Evolutionary conservation across 2,888 invertebrate species (phyloP).

Genomic region (Sinopyrophorus schimmeli): DNA sequence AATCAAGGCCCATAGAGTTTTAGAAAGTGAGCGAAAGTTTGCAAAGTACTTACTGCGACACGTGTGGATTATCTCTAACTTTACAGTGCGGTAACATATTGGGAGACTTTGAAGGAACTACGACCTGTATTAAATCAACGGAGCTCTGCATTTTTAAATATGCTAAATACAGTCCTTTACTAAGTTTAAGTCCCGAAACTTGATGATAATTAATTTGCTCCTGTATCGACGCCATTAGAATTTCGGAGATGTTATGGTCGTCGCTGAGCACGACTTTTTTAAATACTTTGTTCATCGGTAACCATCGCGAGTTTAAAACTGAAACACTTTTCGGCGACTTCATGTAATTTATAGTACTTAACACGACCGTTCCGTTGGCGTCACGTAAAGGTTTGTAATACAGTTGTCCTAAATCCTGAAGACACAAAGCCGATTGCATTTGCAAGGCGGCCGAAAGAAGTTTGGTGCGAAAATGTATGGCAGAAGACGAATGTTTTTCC

Average conservation of each 20-base stretch:
- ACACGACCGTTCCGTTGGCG: conserved; percentile 85
- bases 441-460: conserved; percentile 89
- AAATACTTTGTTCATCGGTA: conserved; percentile 78
- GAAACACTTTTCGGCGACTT: conserved; percentile 84
- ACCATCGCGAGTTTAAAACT: conserved; percentile 90
- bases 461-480: conserved; percentile 89
- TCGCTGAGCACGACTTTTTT: conserved; percentile 76
- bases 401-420: conserved; percentile 92
- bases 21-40: too few relatives aligned
- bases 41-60: conserved; percentile 86
- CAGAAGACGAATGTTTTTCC: conserved; percentile 90
- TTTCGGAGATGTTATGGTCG: conserved; percentile 77
- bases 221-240: conserved; percentile 84
- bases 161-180: conserved; percentile 89
- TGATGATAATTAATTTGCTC: conserved; percentile 76
- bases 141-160: conserved; percentile 97
- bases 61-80: conserved; percentile 92
- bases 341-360: conserved; percentile 82
- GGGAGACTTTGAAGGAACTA: conserved; percentile 90
- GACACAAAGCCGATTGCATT: conserved; percentile 87
- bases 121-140: conserved; percentile 90
- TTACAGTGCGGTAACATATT: conserved; percentile 94
- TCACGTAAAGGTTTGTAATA: conserved; percentile 91
- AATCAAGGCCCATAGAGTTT: too few relatives aligned
- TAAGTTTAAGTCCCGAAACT: conserved; percentile 80